Evolutionary conservation across 2,113 vertebrate genomes (phyloP), one percentile per base, ranked within the genome.

Genomic region (Sialia sialis): DNA sequence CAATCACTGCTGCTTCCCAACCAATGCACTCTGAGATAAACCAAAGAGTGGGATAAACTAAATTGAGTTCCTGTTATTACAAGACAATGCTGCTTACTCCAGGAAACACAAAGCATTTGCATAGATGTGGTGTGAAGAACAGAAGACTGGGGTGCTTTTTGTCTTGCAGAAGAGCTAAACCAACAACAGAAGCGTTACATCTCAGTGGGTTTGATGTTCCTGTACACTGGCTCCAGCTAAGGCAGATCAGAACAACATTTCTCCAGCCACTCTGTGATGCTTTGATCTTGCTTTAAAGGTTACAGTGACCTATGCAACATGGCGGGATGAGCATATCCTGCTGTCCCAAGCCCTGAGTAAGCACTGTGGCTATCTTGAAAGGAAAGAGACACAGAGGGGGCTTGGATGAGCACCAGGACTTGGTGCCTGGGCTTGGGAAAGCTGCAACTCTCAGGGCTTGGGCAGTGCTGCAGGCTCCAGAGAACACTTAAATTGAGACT

Each of bases 1-100:
- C 63, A 58, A 16, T 44, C 44, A 29, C 48, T 15, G 7, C 60
- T 49, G 54, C 46, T 41, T 76, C 59, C 67, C 62, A 49, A 18
- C 19, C 39, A 74, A 30, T 0, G 0, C 0, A 4, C 13, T 68
- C 22, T 6, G 9, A 2, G 10, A 56, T 14, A 54, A 63, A 63
- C 34, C n/a, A 7, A n/a, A 49, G 25, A 93, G 44, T 44, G 54
- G 44, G 52, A 43, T 19, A 77, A 52, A 63, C 22, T 13, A 67
- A 34, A 84, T 0, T 6, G 27, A 87, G 30, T 2, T n/a, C 21
- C 36, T 16, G 1, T 22, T 89, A 43, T 60, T 66, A 8, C 18
- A 30, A 72, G n/a, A 51, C 48, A 32, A 10, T 0, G 4, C n/a
- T 72, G 38, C 52, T 87, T 72, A 82, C 13, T 82, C 20, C 25